Conservation (phyloP, 2,888 invertebrate species). For the Seira ritae region DNA sequence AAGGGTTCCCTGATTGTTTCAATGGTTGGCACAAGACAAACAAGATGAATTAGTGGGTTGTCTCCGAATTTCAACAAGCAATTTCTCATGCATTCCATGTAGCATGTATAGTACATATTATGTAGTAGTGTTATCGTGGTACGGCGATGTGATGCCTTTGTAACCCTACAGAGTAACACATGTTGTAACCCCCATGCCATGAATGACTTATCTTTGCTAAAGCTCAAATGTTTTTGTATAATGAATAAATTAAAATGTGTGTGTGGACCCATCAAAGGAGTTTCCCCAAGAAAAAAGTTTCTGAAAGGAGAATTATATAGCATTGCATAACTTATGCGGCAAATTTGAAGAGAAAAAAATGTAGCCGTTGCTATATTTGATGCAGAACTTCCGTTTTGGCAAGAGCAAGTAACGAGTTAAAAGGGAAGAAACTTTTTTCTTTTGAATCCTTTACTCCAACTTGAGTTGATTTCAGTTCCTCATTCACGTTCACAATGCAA, state of each 20-base stretch:
- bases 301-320: not conserved
- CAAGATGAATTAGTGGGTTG: not conserved
- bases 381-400: constrained; percentile 55
- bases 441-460: no score
- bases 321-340: constrained; percentile 10
- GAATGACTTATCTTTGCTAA: constrained; percentile 43
- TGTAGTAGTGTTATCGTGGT: not conserved
- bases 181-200: not conserved
- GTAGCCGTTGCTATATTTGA: constrained; percentile 29
- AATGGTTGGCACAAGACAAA: constrained; percentile 25
- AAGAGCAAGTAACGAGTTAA: constrained; percentile 35
- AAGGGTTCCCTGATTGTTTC: constrained; percentile 41
- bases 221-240: constrained; percentile 31
- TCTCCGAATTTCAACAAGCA: not conserved
- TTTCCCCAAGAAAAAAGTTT: not conserved
- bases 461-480: not conserved
- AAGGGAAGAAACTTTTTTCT: constrained; percentile 29
- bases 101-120: no score
- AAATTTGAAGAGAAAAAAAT: constrained; percentile 16
- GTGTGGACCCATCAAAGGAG: not conserved
- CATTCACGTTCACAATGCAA: constrained; percentile 22
- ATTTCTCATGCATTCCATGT: no score
- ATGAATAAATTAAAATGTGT: constrained; percentile 40
- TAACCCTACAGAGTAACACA: not conserved
- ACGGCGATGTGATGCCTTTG: not conserved